Conservation (phyloP, 2,113 vertebrate genomes). For the Hemibates koningsi region DNA sequence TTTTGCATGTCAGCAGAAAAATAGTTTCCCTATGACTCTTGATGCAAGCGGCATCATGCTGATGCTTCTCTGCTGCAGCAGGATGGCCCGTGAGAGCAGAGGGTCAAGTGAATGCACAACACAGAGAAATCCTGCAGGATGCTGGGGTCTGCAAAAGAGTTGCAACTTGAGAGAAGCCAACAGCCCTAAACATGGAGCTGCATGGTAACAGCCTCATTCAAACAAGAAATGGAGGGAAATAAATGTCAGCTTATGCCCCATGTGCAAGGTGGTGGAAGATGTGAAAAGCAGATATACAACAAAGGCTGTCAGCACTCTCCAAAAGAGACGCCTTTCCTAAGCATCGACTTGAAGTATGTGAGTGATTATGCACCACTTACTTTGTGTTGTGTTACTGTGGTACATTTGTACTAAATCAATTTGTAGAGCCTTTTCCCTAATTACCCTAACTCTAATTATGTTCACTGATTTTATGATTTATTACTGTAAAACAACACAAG, state of each 20-base stretch:
- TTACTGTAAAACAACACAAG: neutral
- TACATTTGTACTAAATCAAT: neutral
- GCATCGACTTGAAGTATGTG: neutral
- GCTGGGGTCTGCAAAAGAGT: neutral
- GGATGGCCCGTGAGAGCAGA: neutral
- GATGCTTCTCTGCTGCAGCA: neutral
- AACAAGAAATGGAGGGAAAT: neutral
- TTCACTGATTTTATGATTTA: neutral
- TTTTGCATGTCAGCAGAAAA: neutral
- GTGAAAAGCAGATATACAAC: neutral
- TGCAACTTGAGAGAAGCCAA: neutral
- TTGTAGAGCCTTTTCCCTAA: neutral
- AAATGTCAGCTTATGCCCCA: neutral
- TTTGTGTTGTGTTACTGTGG: neutral
- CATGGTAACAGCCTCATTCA: neutral
- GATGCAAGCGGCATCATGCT: neutral
- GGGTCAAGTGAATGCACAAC: constrained; percentile 5
- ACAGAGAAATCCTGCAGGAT: neutral
- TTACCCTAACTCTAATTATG: neutral
- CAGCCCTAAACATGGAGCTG: neutral
- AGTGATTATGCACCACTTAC: neutral
- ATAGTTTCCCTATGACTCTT: neutral
- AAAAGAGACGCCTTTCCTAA: neutral
- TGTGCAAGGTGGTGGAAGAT: neutral
- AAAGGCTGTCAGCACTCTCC: neutral